phyloP scores from a whole-genome alignment of 2,888 invertebrate species.

The Caenorhabditis uteleia region DNA sequence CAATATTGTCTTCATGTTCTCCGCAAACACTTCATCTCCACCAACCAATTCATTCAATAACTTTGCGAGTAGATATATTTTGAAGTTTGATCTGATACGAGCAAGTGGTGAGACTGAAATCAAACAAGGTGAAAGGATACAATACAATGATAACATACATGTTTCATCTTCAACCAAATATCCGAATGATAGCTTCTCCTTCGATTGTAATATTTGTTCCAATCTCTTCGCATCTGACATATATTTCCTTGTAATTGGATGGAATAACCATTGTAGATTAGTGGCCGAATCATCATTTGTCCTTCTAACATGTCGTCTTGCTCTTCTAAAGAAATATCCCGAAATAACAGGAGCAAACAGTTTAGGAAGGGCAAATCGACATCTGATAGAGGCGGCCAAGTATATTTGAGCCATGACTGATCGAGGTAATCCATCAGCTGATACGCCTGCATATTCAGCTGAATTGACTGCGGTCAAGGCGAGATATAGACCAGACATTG shows the following conservation, averaged over 20 bases:
- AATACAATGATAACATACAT: slow-evolving; percentile 4
- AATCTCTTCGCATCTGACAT: slow-evolving; percentile 41
- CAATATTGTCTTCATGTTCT: slow-evolving; percentile 5
- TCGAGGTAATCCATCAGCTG: slow-evolving; percentile 47
- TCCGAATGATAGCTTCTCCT: slow-evolving; percentile 17
- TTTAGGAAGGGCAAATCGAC: slow-evolving; percentile 54
- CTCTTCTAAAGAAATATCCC: slow-evolving; percentile 64
- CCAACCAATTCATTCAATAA: slow-evolving; percentile 56
- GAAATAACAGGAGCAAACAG: slow-evolving; percentile 52
- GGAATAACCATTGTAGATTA: slow-evolving; percentile 60
- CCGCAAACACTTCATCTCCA: slow-evolving; percentile 16
- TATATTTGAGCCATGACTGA: slow-evolving; percentile 52
- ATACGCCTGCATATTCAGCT: slow-evolving; percentile 64
- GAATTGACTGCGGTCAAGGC: slow-evolving; percentile 66
- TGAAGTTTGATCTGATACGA: slow-evolving; percentile 56
- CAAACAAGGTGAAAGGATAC: not conserved
- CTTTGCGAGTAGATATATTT: slow-evolving; percentile 57
- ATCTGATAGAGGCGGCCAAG: slow-evolving; percentile 42
- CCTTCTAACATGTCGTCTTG: slow-evolving; percentile 57
- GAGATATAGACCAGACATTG: slow-evolving; percentile 57
- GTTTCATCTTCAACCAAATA: slow-evolving; percentile 33
- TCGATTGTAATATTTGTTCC: slow-evolving; percentile 17
- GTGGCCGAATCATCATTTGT: slow-evolving; percentile 44
- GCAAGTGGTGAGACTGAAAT: slow-evolving; percentile 57
- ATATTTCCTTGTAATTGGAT: slow-evolving; percentile 58